phyloP scores from a whole-genome alignment of 2,113 vertebrate genomes.

The Podarcis muralis region DNA sequence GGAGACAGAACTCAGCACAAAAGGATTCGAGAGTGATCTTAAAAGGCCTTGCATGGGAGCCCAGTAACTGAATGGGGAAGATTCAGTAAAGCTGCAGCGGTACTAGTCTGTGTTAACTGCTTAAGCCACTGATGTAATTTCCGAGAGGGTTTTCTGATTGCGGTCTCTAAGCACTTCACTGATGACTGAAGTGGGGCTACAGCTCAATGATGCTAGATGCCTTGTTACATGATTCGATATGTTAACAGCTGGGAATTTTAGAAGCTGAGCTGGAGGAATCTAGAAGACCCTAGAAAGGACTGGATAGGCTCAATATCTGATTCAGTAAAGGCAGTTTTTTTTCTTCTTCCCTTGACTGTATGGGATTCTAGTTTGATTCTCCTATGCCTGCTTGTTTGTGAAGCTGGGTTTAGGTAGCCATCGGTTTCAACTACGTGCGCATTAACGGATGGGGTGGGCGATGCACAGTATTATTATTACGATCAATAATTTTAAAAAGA shows the following conservation, averaged over 20 bases:
- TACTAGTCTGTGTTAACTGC: not conserved
- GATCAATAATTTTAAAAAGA: not conserved
- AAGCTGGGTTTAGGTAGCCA: not conserved
- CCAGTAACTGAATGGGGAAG: conserved; percentile 56
- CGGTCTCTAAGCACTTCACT: not conserved
- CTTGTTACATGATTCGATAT: not conserved
- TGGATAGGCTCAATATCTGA: not conserved
- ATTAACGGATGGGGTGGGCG: not conserved
- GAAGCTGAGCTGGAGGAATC: not conserved
- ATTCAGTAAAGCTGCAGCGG: not conserved
- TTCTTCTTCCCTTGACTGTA: not conserved
- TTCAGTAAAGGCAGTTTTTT: not conserved
- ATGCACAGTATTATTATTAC: not conserved
- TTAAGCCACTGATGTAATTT: not conserved
- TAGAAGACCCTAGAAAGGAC: not conserved
- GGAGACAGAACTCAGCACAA: conserved; percentile 24
- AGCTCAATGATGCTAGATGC: not conserved
- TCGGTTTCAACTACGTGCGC: not conserved
- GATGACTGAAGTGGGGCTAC: not conserved
- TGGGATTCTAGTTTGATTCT: not conserved
- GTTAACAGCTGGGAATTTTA: not conserved
- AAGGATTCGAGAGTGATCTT: conserved; percentile 60
- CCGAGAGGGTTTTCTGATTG: not conserved
- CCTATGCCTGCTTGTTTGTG: not conserved
- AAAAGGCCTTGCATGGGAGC: conserved; percentile 61